A percentile compares a stretch with the other conserved stretches of the same genome.
Conservation (phyloP, 2,888 invertebrate genomes). For the Caenorhabditis sulstoni region DNA sequence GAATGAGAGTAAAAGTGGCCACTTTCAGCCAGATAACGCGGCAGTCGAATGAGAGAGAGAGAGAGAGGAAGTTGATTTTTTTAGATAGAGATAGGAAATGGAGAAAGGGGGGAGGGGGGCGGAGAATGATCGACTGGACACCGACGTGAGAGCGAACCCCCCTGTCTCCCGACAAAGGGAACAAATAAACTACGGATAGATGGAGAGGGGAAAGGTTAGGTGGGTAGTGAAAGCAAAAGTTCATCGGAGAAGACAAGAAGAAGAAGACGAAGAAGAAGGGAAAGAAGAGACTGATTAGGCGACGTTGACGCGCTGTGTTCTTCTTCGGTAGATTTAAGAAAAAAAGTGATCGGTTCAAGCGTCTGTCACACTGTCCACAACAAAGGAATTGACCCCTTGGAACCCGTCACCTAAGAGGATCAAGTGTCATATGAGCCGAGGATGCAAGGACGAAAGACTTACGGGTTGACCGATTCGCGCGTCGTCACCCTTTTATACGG, state of each 20-base stretch:
- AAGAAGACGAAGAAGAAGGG: not conserved
- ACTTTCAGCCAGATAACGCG: constrained; percentile 20
- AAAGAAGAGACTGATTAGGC: constrained; percentile 30
- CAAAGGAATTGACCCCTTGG: not conserved
- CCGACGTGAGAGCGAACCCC: constrained; percentile 18
- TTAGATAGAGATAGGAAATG: constrained; percentile 21
- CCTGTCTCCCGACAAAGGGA: constrained; percentile 38
- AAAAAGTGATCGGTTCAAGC: constrained; percentile 1
- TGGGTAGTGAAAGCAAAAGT: constrained; percentile 38
- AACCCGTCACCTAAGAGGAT: not conserved
- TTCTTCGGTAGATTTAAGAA: constrained; percentile 24
- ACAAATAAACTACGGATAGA: constrained; percentile 54
- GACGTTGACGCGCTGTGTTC: constrained; percentile 16
- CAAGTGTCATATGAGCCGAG: not conserved
- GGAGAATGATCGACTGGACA: not conserved
- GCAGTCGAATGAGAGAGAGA: constrained; percentile 16
- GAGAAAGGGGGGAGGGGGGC: not conserved
- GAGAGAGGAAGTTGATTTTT: not conserved
- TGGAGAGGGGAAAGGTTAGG: constrained; percentile 5
- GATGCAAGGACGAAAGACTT: constrained; percentile 6
- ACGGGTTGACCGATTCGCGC: constrained; percentile 27
- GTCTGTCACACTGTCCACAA: constrained; percentile 8
- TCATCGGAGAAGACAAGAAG: constrained; percentile 39
- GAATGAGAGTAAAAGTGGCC: not conserved
- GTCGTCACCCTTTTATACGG: constrained; percentile 43